Evolutionary conservation across 1,140 invertebrate genomes (phyloP).

Genomic region (Linepithema humile): DNA sequence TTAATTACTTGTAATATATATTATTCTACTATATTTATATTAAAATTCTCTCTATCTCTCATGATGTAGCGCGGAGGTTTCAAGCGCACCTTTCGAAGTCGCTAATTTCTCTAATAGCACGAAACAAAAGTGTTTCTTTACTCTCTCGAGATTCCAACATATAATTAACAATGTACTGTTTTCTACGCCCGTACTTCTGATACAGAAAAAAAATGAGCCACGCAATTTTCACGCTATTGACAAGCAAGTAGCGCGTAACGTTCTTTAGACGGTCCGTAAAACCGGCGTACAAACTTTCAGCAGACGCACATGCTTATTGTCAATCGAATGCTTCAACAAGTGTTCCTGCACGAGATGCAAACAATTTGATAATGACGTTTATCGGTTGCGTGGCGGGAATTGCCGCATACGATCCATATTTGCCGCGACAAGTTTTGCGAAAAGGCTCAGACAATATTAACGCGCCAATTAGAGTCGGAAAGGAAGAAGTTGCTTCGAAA

Average conservation of each 20-base stretch:
- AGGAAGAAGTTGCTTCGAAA: neutral
- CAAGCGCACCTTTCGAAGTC: neutral
- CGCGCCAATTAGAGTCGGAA: neutral
- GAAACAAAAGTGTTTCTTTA: neutral
- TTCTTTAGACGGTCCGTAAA: neutral
- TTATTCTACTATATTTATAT: neutral
- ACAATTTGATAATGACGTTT: slow-evolving; percentile 56
- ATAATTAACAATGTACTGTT: neutral
- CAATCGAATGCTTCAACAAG: slow-evolving; percentile 64
- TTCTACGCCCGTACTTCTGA: neutral
- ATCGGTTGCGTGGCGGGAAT: neutral
- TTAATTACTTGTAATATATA: neutral
- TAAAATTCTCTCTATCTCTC: too few relatives aligned
- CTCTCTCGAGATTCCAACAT: neutral
- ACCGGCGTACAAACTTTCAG: slow-evolving; percentile 19
- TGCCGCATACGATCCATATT: neutral
- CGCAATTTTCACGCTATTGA: slow-evolving; percentile 47
- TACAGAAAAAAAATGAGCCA: slow-evolving; percentile 16
- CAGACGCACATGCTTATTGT: slow-evolving; percentile 39
- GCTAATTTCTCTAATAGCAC: slow-evolving; percentile 10
- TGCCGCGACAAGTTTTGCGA: neutral
- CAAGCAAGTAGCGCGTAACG: slow-evolving; percentile 40
- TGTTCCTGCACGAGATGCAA: slow-evolving; percentile 50
- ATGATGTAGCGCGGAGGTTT: neutral
- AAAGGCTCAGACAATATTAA: slow-evolving; percentile 6